Evolutionary conservation across 2,797 vertebrate genomes (phyloP).

Genomic region (Erpetoichthys calabaricus): DNA sequence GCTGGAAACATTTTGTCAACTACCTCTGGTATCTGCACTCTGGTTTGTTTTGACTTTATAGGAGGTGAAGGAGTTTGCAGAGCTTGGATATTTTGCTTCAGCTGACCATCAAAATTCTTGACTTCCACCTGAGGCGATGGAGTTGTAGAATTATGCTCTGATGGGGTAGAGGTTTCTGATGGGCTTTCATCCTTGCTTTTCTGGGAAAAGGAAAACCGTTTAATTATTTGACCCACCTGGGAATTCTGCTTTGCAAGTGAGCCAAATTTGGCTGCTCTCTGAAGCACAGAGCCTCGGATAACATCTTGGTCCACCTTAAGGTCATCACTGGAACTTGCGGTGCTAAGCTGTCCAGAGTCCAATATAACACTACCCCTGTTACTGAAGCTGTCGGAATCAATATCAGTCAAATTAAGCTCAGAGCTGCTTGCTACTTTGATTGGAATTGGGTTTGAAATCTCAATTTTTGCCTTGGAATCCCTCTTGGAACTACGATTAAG

Average conservation of each 20-base stretch:
- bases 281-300: conserved; percentile 73
- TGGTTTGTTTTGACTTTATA: conserved; percentile 19
- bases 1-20: conserved; percentile 67
- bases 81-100: conserved; percentile 41
- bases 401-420: conserved; percentile 80
- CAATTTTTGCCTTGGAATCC: conserved; percentile 74
- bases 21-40: conserved; percentile 56
- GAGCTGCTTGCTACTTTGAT: conserved; percentile 89
- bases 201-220: conserved; percentile 91
- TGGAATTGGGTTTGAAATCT: conserved; percentile 94
- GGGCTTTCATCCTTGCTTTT: conserved; percentile 81
- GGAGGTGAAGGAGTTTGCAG: conserved; percentile 12
- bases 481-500: conserved; percentile 80
- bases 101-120: conserved; percentile 62
- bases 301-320: conserved; percentile 62
- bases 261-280: conserved; percentile 79
- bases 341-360: conserved; percentile 74
- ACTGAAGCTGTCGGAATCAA: conserved; percentile 75
- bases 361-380: conserved; percentile 78
- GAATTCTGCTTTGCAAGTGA: conserved; percentile 86
- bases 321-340: conserved; percentile 85
- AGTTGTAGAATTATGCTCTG: conserved; percentile 73
- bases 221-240: conserved; percentile 83
- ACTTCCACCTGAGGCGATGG: conserved; percentile 81
- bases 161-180: conserved; percentile 81